phyloP scores from a whole-genome alignment of 2,888 invertebrate species.

The Mesorhabditis spiculigera region DNA sequence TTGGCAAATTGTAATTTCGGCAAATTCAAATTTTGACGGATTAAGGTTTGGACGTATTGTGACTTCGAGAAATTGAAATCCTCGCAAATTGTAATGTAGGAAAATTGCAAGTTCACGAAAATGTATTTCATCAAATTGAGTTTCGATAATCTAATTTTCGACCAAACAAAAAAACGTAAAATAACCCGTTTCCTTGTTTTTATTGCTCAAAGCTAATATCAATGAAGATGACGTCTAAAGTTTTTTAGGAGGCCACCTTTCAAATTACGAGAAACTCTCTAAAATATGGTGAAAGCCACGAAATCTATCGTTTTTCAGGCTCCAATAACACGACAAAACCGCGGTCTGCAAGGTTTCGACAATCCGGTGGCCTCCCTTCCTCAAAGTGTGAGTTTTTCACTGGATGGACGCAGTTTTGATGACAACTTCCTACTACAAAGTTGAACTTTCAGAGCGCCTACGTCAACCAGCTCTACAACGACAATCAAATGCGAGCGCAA shows the following conservation, averaged over 20 bases:
- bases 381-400: slow-evolving; percentile 19
- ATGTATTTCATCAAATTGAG: too few relatives aligned
- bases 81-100: too few relatives aligned
- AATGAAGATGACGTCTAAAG: not conserved
- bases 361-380: slow-evolving; percentile 30
- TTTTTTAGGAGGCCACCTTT: too few relatives aligned
- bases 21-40: too few relatives aligned
- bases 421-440: not conserved
- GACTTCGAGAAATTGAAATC: too few relatives aligned
- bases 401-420: not conserved
- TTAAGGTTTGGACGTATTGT: too few relatives aligned
- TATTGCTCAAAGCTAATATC: not conserved
- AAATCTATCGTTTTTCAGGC: slow-evolving; percentile 3
- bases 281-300: not conserved
- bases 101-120: too few relatives aligned
- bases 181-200: too few relatives aligned
- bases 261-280: too few relatives aligned
- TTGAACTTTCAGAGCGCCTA: slow-evolving; percentile 52
- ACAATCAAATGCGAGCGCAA: slow-evolving; percentile 28
- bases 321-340: slow-evolving; percentile 16
- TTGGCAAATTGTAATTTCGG: not conserved
- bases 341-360: slow-evolving; percentile 28
- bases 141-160: not conserved
- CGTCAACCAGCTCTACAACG: slow-evolving; percentile 54
- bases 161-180: too few relatives aligned